phyloP scores from a whole-genome alignment of 2,797 vertebrate genomes.

The Rousettus madagascariensis region DNA sequence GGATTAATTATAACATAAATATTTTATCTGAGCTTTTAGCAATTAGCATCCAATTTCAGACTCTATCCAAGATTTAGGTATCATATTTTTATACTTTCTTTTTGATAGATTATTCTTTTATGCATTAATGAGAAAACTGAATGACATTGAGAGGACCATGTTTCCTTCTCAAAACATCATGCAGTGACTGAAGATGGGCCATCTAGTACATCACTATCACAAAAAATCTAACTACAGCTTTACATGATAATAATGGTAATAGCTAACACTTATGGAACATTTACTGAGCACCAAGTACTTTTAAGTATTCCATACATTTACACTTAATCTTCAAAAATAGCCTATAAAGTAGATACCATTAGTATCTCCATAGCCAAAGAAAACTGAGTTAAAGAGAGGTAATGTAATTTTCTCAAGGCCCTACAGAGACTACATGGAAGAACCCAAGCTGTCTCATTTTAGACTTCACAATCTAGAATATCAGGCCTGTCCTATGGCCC shows the following conservation, averaged over 20 bases:
- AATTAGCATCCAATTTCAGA: not conserved
- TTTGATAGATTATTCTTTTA: not conserved
- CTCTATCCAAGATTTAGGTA: not conserved
- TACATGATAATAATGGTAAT: not conserved
- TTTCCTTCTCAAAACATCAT: not conserved
- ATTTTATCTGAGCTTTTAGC: not conserved
- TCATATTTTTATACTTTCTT: not conserved
- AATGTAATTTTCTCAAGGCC: not conserved
- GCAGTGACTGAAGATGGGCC: not conserved
- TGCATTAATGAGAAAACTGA: not conserved
- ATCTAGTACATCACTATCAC: not conserved
- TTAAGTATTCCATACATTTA: not conserved
- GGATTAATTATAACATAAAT: not conserved
- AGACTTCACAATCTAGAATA: not conserved
- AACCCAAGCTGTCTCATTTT: not conserved
- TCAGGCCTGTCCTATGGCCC: not conserved
- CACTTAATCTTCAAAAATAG: not conserved
- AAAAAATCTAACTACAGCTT: not conserved
- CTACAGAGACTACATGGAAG: not conserved
- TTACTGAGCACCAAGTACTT: not conserved
- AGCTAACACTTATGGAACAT: not conserved
- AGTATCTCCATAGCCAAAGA: not conserved
- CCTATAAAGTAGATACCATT: not conserved
- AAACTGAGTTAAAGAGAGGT: not conserved
- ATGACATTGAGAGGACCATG: not conserved